Conservation (phyloP, 2,113 vertebrate genomes). For the Speoplatyrhinus poulsoni region DNA sequence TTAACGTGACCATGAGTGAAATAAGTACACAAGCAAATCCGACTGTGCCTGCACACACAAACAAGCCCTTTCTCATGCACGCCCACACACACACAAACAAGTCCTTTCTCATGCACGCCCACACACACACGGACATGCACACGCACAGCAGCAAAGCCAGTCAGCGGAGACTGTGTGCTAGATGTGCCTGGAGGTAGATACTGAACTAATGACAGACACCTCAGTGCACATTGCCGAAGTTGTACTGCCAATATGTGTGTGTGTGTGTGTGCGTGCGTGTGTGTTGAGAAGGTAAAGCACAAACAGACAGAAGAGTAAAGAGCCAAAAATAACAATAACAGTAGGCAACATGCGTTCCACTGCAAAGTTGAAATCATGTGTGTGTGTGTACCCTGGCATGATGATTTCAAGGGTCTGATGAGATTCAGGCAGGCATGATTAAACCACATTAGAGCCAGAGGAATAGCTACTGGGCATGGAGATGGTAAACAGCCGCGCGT, state of each 20-base stretch:
- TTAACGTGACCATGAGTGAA: background rate
- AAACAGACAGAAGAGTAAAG: background rate
- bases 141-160: conserved; percentile 11
- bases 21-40: background rate
- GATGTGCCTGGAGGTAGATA: conserved; percentile 22
- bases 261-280: conserved; percentile 21
- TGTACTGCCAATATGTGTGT: conserved; percentile 1
- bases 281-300: conserved; percentile 20
- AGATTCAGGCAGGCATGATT: conserved; percentile 33
- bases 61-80: background rate
- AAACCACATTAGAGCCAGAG: conserved; percentile 21
- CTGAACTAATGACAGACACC: conserved; percentile 29
- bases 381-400: background rate
- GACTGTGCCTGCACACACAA: background rate
- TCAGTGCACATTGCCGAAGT: conserved; percentile 10
- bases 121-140: conserved; percentile 10
- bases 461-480: conserved; percentile 20
- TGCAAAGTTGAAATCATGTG: conserved; percentile 16
- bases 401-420: conserved; percentile 26
- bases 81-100: too few species aligned
- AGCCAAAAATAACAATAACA: conserved; percentile 27
- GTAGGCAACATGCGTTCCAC: conserved; percentile 2
- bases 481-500: conserved; percentile 21
- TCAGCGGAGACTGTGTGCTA: conserved; percentile 36
- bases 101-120: background rate